Evolutionary conservation across 92 coral and sea anemone genomes (phyloP).

Genomic region (Epizoanthus stellaris): DNA sequence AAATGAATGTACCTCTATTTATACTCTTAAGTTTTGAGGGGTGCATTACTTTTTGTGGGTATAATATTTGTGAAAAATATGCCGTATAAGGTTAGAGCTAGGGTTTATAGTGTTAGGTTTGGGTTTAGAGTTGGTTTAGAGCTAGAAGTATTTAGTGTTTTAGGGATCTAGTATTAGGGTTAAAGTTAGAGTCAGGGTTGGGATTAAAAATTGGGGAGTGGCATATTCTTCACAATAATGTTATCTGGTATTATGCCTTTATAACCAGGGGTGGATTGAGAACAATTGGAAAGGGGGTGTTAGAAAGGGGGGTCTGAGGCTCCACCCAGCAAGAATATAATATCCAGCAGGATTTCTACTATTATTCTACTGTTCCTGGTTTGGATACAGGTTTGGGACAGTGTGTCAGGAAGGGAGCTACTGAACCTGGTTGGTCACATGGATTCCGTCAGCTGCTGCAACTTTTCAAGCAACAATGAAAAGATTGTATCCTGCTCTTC

Average conservation of each 20-base stretch:
- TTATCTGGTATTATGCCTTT: too few relatives aligned
- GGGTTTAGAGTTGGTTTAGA: neutral
- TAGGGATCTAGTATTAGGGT: too few relatives aligned
- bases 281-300: too few relatives aligned
- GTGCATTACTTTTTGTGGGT: neutral
- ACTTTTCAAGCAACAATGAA: constrained; percentile 73
- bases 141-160: too few relatives aligned
- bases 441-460: constrained; percentile 86
- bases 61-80: neutral
- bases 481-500: constrained; percentile 86
- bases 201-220: too few relatives aligned
- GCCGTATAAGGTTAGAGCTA: too few relatives aligned
- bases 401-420: constrained; percentile 84
- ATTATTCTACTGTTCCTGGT: neutral
- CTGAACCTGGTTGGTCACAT: constrained; percentile 72
- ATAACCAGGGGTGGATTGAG: too few relatives aligned
- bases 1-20: neutral
- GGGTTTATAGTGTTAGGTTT: too few relatives aligned
- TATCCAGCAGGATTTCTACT: neutral
- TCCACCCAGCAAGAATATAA: too few relatives aligned
- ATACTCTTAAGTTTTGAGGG: neutral
- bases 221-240: too few relatives aligned
- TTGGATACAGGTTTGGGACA: constrained; percentile 85
- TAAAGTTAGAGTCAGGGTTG: too few relatives aligned
- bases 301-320: too few relatives aligned